A percentile compares a stretch with the other conserved stretches of the same genome.
Conservation (phyloP, 2,113 vertebrate species). For the Ophthalmolycus amberensis region DNA sequence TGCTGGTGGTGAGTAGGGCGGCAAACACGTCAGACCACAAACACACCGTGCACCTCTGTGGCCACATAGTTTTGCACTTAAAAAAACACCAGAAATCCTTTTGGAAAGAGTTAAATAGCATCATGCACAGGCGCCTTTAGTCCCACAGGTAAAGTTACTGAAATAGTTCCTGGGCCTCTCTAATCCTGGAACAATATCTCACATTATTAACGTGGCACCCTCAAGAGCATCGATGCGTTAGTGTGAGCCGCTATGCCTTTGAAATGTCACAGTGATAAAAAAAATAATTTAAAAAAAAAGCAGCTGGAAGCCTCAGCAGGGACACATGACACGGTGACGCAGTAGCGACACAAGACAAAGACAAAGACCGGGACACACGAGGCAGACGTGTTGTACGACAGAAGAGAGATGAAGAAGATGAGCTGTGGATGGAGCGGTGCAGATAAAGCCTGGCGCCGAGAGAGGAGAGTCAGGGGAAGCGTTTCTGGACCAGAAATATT, state of each 20-base stretch:
- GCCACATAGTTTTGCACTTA: not conserved
- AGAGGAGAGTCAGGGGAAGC: conserved; percentile 41
- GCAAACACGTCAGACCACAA: conserved; percentile 55
- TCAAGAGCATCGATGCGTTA: conserved; percentile 53
- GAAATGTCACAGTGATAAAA: conserved; percentile 54
- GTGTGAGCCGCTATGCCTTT: conserved; percentile 48
- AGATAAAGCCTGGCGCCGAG: conserved; percentile 44
- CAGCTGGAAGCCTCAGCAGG: conserved; percentile 45
- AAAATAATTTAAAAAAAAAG: conserved; percentile 3
- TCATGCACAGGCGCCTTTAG: not conserved
- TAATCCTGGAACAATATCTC: not conserved
- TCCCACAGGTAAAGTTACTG: not conserved
- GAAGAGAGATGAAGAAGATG: conserved; percentile 50
- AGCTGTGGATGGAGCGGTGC: conserved; percentile 54
- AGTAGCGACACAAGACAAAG: conserved; percentile 51
- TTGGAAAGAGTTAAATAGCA: not conserved
- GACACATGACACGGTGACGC: conserved; percentile 57
- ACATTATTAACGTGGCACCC: conserved; percentile 23
- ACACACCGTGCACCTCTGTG: not conserved
- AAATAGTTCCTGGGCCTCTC: not conserved
- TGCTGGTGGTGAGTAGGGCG: conserved; percentile 83
- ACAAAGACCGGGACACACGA: conserved; percentile 54
- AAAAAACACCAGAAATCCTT: not conserved
- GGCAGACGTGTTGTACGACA: conserved; percentile 39
- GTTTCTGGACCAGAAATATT: not conserved